These are phyloP conservation scores for Neodiprion pinetum DNA, from an alignment of 1,140 invertebrate species.

Conservation along the genomic window DNA sequence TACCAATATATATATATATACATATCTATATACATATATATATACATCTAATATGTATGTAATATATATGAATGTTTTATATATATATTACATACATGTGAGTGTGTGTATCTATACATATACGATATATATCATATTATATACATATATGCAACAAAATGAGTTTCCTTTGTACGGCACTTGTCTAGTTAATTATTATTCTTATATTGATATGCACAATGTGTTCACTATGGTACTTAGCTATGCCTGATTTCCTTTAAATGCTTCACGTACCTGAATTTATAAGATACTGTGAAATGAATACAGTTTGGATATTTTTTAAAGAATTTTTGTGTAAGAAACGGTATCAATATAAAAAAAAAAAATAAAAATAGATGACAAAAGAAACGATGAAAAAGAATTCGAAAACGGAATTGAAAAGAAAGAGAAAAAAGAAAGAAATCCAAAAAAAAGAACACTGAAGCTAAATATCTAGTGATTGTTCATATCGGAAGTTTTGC, in stretches of 20 bases:
- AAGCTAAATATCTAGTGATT: slow-evolving; percentile 15
- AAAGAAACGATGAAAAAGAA: slow-evolving; percentile 29
- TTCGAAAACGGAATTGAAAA: slow-evolving; percentile 28
- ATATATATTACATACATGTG: slow-evolving; percentile 21
- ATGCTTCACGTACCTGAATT: slow-evolving; percentile 62
- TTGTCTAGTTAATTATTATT: slow-evolving; percentile 70
- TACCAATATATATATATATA: neutral
- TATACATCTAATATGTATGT: neutral
- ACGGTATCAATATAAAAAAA: slow-evolving; percentile 28
- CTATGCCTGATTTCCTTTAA: slow-evolving; percentile 63
- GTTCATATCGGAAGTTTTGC: slow-evolving; percentile 6
- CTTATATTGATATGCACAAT: slow-evolving; percentile 63
- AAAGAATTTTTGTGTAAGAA: slow-evolving; percentile 31
- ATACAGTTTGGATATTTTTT: slow-evolving; percentile 34
- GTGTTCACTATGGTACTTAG: slow-evolving; percentile 63
- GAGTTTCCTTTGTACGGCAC: slow-evolving; percentile 74
- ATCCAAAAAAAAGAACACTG: slow-evolving; percentile 10
- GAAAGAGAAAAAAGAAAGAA: slow-evolving; percentile 15
- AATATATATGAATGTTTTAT: neutral
- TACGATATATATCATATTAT: slow-evolving; percentile 42
- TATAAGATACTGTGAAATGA: slow-evolving; percentile 33
- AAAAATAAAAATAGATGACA: slow-evolving; percentile 32
- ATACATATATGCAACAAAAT: slow-evolving; percentile 61
- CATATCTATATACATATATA: neutral
- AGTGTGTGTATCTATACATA: slow-evolving; percentile 51